Conservation (phyloP, 2,888 invertebrate genomes). For the Cotesia congregata region DNA sequence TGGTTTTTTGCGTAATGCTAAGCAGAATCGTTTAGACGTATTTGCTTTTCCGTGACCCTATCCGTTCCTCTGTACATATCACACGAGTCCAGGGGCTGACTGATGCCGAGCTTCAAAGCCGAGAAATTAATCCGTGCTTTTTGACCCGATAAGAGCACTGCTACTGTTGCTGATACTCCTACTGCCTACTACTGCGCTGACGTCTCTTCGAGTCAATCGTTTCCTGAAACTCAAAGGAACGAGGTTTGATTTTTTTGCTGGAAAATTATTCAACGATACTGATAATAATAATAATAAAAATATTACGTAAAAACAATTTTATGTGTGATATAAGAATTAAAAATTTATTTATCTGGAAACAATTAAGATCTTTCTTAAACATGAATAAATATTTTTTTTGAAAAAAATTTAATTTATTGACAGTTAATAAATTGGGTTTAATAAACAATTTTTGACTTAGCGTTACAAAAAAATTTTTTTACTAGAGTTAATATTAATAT, state of each 20-base stretch:
- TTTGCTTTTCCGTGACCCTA: slow-evolving; percentile 45
- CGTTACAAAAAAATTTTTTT: too few relatives aligned
- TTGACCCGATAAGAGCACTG: not conserved
- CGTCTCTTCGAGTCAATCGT: slow-evolving; percentile 7
- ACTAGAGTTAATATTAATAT: too few relatives aligned
- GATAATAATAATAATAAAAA: too few relatives aligned
- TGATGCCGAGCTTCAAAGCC: slow-evolving; percentile 34
- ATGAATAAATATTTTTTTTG: too few relatives aligned
- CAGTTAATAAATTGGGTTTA: too few relatives aligned
- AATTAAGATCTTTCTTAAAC: too few relatives aligned
- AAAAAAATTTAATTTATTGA: too few relatives aligned
- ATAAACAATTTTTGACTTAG: too few relatives aligned
- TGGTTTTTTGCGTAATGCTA: slow-evolving; percentile 68
- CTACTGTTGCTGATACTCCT: not conserved
- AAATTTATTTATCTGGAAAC: too few relatives aligned
- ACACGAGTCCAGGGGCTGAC: slow-evolving; percentile 33
- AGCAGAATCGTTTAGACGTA: slow-evolving; percentile 54
- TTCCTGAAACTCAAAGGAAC: not conserved
- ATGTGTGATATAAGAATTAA: too few relatives aligned
- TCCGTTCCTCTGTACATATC: slow-evolving; percentile 8
- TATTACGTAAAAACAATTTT: too few relatives aligned
- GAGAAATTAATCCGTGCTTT: slow-evolving; percentile 31
- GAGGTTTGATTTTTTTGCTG: not conserved
- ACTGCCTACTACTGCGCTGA: not conserved
- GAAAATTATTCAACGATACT: not conserved